phyloP scores from a whole-genome alignment of 2,888 invertebrate genomes.

The Micoletzkya japonica region DNA sequence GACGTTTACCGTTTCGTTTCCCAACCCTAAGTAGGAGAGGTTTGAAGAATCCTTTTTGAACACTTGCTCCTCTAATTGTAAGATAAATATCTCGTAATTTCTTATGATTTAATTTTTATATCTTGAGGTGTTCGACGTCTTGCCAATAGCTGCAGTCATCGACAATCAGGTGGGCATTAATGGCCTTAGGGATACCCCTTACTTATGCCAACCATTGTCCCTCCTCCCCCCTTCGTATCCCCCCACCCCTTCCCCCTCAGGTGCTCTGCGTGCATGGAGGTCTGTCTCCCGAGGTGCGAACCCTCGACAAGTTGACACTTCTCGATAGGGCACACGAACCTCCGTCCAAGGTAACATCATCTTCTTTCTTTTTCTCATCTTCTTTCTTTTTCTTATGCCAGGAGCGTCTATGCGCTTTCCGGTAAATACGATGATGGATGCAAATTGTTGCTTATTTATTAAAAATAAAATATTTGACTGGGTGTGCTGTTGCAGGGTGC shows the following conservation, averaged over 20 bases:
- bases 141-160: constrained; percentile 96
- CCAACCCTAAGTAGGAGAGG: no score
- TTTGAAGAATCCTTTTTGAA: neutral
- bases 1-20: neutral
- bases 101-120: no score
- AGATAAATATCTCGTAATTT: constrained; percentile 24
- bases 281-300: constrained; percentile 91
- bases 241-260: constrained; percentile 31
- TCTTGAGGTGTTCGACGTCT: constrained; percentile 77
- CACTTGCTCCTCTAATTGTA: neutral
- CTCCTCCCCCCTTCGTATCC: no score
- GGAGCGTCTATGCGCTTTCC: neutral
- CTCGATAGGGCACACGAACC: constrained; percentile 34
- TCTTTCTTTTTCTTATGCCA: neutral
- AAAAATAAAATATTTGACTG: neutral
- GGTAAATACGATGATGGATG: no score
- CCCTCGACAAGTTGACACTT: constrained; percentile 74
- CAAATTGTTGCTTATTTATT: neutral
- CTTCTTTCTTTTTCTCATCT: neutral
- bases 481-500: constrained; percentile 77
- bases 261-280: constrained; percentile 89
- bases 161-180: constrained; percentile 79
- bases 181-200: no score
- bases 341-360: constrained; percentile 18
- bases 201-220: no score